phyloP scores from a whole-genome alignment of 2,888 invertebrate species.

The Caenorhabditis uteleia region DNA sequence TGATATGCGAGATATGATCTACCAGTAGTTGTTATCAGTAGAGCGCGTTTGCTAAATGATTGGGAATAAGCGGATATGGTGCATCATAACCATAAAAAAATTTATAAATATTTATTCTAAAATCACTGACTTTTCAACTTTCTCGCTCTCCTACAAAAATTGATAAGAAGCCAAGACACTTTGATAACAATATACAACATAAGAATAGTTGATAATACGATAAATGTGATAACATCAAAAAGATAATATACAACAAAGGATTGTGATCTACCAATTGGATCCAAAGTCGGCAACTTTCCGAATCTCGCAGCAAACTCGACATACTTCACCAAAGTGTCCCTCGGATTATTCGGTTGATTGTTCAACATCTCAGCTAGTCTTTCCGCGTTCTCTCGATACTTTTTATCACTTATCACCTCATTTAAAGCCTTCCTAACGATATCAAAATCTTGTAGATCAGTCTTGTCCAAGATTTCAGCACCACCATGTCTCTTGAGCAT shows the following conservation, averaged over 20 bases:
- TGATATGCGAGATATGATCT: too few species aligned
- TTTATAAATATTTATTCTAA: too few species aligned
- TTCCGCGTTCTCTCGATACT: constrained; percentile 21
- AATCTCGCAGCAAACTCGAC: constrained; percentile 42
- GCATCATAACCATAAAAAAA: too few species aligned
- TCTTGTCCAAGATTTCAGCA: constrained; percentile 36
- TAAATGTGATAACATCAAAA: constrained; percentile 1
- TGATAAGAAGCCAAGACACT: too few species aligned
- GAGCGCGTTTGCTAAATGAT: too few species aligned
- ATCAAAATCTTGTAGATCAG: constrained; percentile 20
- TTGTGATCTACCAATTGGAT: constrained; percentile 9
- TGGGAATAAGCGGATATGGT: too few species aligned
- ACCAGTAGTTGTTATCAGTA: too few species aligned
- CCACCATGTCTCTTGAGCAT: constrained; percentile 33
- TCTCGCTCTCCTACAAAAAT: too few species aligned
- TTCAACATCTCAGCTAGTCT: constrained; percentile 33
- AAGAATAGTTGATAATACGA: background rate
- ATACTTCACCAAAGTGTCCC: constrained; percentile 40
- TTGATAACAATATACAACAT: constrained; percentile 5
- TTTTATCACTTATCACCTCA: constrained; percentile 33
- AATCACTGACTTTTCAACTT: too few species aligned
- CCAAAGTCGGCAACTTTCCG: constrained; percentile 7
- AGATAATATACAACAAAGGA: constrained; percentile 9
- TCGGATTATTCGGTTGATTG: constrained; percentile 32
- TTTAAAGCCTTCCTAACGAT: constrained; percentile 18